phyloP scores from a whole-genome alignment of 2,888 invertebrate genomes.

The Metallyticus violacea region DNA sequence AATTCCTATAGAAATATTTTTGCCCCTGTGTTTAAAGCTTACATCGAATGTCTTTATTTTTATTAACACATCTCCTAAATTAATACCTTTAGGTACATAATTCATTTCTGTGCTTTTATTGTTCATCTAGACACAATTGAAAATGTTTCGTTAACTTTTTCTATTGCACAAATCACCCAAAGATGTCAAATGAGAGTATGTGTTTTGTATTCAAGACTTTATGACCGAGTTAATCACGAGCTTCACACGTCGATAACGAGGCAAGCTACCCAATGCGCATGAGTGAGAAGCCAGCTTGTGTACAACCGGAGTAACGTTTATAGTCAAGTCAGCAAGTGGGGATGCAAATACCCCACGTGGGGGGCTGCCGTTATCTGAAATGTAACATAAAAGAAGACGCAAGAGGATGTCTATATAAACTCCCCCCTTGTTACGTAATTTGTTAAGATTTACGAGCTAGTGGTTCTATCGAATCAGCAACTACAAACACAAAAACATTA shows the following conservation, averaged over 20 bases:
- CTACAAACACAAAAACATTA: constrained; percentile 4
- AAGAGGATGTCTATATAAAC: background rate
- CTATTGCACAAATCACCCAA: no score
- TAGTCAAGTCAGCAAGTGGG: background rate
- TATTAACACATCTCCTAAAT: no score
- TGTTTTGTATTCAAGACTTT: no score
- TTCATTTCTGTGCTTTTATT: no score
- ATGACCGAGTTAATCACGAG: background rate
- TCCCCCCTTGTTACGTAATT: background rate
- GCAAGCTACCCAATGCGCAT: background rate
- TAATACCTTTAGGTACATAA: no score
- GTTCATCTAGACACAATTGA: no score
- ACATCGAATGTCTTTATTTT: no score
- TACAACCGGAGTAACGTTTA: background rate
- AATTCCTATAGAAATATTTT: no score
- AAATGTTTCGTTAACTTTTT: no score
- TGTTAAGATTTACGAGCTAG: background rate
- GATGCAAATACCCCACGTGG: background rate
- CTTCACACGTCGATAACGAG: background rate
- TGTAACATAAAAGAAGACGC: background rate
- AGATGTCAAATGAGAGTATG: no score
- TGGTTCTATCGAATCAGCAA: constrained; percentile 10
- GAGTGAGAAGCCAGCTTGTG: background rate
- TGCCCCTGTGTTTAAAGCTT: no score
- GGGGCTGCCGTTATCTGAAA: background rate